phyloP scores from a whole-genome alignment of 2,888 invertebrate genomes.

The Cheilosia urbana region DNA sequence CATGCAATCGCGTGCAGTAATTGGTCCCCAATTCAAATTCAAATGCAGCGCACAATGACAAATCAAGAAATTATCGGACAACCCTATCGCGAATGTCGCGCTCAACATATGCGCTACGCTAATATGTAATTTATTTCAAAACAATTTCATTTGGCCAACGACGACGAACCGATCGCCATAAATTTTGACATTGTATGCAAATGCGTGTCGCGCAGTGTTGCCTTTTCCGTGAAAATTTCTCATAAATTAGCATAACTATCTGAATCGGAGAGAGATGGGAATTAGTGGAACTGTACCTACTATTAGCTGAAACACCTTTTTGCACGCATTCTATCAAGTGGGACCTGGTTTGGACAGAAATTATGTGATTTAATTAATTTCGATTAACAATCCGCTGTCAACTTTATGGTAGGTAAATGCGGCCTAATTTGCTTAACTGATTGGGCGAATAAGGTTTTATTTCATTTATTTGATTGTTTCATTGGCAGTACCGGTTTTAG shows the following conservation, averaged over 20 bases:
- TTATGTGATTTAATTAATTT: conserved; percentile 30
- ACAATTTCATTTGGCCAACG: conserved; percentile 57
- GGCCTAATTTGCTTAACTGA: conserved; percentile 33
- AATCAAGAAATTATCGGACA: conserved; percentile 68
- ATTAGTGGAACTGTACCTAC: conserved; percentile 50
- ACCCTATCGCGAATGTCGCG: conserved; percentile 67
- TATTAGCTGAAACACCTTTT: conserved; percentile 52
- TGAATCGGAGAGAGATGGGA: conserved; percentile 3
- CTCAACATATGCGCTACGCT: conserved; percentile 69
- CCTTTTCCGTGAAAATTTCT: conserved; percentile 56
- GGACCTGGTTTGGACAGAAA: background rate
- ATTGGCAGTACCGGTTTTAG: too few relatives aligned
- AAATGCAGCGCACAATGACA: conserved; percentile 45
- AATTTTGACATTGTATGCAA: conserved; percentile 50
- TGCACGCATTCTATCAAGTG: conserved; percentile 36
- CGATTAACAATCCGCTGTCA: conserved; percentile 20
- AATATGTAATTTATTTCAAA: conserved; percentile 73
- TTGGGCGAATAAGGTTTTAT: conserved; percentile 9
- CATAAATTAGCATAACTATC: conserved; percentile 52
- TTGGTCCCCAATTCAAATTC: conserved; percentile 24
- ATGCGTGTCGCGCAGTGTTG: conserved; percentile 41
- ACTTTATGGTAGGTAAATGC: background rate
- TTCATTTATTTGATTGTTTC: background rate
- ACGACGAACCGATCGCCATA: conserved; percentile 20
- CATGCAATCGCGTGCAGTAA: conserved; percentile 70